Evolutionary conservation across 2,888 invertebrate genomes (phyloP), one percentile per base, ranked within the genome.

Genomic region (Meteorus colon): DNA sequence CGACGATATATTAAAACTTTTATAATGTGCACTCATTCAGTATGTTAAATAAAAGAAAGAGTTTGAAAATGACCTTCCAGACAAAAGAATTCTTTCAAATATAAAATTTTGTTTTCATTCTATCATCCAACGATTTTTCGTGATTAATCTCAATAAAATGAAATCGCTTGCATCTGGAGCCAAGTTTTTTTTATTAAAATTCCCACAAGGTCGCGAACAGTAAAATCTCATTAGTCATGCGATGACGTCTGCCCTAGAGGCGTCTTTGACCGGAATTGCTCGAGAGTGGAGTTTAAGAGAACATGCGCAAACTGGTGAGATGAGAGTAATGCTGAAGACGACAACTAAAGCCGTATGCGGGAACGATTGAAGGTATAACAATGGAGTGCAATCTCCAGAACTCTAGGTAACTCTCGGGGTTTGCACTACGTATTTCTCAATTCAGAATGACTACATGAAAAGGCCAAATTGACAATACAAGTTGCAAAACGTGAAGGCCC

Each of bases 371-470:
- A 72, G 77, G 73, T 60, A 75, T 75, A 80, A 80, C 79, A 80
- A 81, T 79, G 77, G 77, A 75, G 76, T 78, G 79, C 73, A 81
- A 80, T 80, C 80, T 77, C 79, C 76, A 60, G 74, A 66, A 77
- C 77, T 72, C 34, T 19, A n/a, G 31, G 67, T 45, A 69, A 73
- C 75, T 78, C 73, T 63, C 6, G 19, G 19, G 19, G 19, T 55
- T 55, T 8, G 19, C 1, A 55, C 19, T 19, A 55, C 8, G 1
- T 6, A 8, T 55, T 55, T 19, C 19, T 55, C n/a, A 55, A 55
- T 55, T n/a, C 19, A 6, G 14, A 3, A 55, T 55, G 55, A 55
- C 19, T 55, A 8, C 10, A 55, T 55, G 19, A 1, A 55, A 55
- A 55, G 55, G 19, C 24, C 19, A 55, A n/a, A 1, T 16, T 1